phyloP scores from a whole-genome alignment of 2,888 invertebrate species.

The Oxycera nigricornis region DNA sequence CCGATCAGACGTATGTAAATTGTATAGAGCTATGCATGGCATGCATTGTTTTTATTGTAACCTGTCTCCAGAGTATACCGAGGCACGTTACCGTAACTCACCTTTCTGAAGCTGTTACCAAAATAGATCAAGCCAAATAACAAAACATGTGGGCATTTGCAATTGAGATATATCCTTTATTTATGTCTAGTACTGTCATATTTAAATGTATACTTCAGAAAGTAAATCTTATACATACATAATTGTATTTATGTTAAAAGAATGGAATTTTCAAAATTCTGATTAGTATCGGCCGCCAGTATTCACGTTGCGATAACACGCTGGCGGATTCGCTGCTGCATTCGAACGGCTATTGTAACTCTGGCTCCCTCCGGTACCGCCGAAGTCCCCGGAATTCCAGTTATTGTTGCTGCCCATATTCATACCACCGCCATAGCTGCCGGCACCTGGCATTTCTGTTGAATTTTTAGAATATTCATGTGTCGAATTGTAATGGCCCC shows the following conservation, averaged over 20 bases:
- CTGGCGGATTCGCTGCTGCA: not conserved
- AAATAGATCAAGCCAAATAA: no score
- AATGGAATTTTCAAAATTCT: slow-evolving; percentile 17
- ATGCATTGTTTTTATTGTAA: no score
- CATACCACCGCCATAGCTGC: not conserved
- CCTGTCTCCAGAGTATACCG: no score
- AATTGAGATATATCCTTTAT: no score
- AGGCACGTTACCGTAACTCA: no score
- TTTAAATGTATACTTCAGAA: slow-evolving; percentile 14
- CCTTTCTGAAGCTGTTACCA: no score
- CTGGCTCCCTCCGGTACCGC: not conserved
- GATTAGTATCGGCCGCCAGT: not conserved
- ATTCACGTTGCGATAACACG: not conserved
- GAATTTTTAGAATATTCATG: slow-evolving; percentile 9
- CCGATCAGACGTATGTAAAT: no score
- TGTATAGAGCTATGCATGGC: no score
- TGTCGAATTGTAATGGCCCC: not conserved
- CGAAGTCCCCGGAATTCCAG: slow-evolving; percentile 6
- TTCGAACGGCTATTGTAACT: not conserved
- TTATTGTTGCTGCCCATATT: not conserved
- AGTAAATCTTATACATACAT: not conserved
- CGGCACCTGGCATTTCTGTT: not conserved
- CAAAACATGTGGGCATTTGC: no score
- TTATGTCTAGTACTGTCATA: slow-evolving; percentile 3
- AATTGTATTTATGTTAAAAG: not conserved